Percentiles rank a stretch among this genome's conserved stretches.
Evolutionary conservation across 2,797 vertebrate genomes (phyloP).

Genomic region (Microtus agrestis): DNA sequence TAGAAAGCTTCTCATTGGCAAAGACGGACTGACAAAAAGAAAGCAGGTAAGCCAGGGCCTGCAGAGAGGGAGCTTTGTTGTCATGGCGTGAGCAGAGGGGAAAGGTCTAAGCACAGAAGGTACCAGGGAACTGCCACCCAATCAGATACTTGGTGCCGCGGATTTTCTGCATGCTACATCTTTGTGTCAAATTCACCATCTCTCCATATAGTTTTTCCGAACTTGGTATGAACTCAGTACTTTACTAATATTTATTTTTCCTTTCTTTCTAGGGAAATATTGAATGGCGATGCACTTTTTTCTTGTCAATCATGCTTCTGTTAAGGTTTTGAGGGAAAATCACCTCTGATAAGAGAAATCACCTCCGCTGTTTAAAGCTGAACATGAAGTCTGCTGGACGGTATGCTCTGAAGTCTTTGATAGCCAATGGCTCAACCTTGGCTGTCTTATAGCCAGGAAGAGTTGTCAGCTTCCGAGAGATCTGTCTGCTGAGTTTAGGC

Average conservation of each 20-base stretch:
- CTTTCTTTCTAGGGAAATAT: neutral
- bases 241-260: neutral
- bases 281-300: neutral
- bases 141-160: neutral
- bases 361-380: neutral
- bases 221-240: neutral
- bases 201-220: neutral
- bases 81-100: rapidly evolving
- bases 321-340: neutral
- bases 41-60: neutral
- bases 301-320: neutral
- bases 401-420: neutral
- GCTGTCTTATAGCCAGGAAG: neutral
- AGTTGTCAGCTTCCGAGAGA: neutral
- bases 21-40: neutral
- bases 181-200: neutral
- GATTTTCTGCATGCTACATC: neutral
- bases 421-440: neutral
- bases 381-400: neutral
- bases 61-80: neutral
- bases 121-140: neutral
- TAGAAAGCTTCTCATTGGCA: neutral
- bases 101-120: neutral
- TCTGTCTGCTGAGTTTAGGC: neutral
- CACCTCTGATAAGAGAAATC: neutral